Conservation (phyloP, 2,888 invertebrate species). For the Junonia oenone region DNA sequence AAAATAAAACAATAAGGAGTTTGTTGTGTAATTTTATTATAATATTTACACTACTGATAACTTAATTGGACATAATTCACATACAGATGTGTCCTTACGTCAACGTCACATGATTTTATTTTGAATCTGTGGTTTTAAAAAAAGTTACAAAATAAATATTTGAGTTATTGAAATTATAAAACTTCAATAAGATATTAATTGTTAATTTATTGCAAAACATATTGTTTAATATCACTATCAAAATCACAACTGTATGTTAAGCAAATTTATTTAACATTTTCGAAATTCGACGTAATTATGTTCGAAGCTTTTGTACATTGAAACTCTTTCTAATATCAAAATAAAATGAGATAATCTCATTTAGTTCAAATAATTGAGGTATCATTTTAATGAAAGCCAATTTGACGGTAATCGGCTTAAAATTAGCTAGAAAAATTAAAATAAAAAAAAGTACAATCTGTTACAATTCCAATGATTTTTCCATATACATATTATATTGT, state of each 20-base stretch:
- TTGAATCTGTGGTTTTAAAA: neutral
- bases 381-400: neutral
- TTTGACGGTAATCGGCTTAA: neutral
- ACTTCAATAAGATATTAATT: neutral
- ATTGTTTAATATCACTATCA: neutral
- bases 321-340: neutral
- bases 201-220: too few relatives aligned
- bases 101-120: neutral
- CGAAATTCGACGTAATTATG: too few relatives aligned
- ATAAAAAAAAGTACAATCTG: neutral
- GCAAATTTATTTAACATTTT: too few relatives aligned
- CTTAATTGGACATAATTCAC: slow-evolving; percentile 2
- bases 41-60: slow-evolving; percentile 15
- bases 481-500: too few relatives aligned
- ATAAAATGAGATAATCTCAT: neutral
- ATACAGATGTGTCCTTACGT: neutral
- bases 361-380: neutral
- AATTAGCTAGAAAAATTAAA: neutral
- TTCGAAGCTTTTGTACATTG: neutral
- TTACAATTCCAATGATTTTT: too few relatives aligned
- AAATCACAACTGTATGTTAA: too few relatives aligned
- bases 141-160: neutral
- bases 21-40: slow-evolving; percentile 5
- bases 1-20: neutral
- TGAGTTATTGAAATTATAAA: neutral